A percentile compares a stretch with the other conserved stretches of the same genome.
phyloP scores from a whole-genome alignment of 2,113 vertebrate genomes.

The Saccopteryx bilineata region DNA sequence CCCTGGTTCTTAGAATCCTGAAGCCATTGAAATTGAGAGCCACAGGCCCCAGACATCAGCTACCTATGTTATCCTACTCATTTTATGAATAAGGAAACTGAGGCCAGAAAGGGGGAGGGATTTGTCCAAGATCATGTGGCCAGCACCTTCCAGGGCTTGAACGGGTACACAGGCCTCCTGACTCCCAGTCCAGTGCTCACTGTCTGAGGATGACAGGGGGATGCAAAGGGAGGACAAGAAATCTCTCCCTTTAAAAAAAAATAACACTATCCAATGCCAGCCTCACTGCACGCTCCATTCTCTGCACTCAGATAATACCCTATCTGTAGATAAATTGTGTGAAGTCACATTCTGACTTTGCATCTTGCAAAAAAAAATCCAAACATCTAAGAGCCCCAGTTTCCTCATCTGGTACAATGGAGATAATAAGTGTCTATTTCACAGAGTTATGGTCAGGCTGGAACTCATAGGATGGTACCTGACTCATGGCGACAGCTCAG shows the following conservation, averaged over 20 bases:
- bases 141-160: background rate
- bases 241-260: background rate
- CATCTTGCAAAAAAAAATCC: background rate
- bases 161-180: background rate
- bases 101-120: background rate
- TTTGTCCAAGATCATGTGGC: background rate
- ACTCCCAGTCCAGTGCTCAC: background rate
- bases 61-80: background rate
- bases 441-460: background rate
- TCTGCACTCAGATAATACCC: background rate
- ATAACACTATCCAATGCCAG: background rate
- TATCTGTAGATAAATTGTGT: background rate
- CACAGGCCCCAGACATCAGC: background rate
- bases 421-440: background rate
- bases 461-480: background rate
- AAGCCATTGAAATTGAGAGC: background rate
- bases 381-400: conserved; percentile 38
- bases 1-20: background rate
- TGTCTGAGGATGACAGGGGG: accelerated
- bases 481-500: background rate
- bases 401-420: conserved; percentile 64
- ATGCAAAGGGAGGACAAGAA: background rate
- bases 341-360: background rate
- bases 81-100: conserved; percentile 12
- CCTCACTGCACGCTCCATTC: background rate